Evolutionary conservation across 1,140 invertebrate genomes (phyloP).

Genomic region (Holotrichia oblita): DNA sequence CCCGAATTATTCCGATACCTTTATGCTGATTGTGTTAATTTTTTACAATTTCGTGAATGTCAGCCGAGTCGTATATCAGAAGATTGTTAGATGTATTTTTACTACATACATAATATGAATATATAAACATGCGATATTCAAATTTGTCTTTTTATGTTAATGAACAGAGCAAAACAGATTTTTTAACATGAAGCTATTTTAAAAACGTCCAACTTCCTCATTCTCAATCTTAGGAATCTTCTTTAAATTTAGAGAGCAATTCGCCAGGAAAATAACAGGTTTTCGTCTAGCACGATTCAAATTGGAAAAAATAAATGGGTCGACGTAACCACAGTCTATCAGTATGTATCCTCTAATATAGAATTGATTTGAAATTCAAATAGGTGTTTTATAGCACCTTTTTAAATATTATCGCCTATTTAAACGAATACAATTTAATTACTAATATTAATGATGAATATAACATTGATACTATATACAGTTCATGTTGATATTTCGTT

Average conservation of each 20-base stretch:
- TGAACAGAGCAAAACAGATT: background rate
- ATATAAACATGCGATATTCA: background rate
- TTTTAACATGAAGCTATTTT: background rate
- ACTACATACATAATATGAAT: background rate
- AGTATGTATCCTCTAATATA: background rate
- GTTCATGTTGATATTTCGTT: background rate
- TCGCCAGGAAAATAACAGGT: conserved; percentile 1
- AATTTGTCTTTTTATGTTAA: background rate
- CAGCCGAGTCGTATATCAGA: background rate
- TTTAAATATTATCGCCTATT: too few species aligned
- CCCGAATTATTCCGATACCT: conserved; percentile 9
- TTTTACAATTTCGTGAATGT: conserved; percentile 30
- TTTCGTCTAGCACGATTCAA: background rate
- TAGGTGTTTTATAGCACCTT: background rate
- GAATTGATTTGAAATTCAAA: conserved; percentile 10
- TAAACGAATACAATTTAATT: too few species aligned
- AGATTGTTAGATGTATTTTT: background rate
- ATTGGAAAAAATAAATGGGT: background rate
- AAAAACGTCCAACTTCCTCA: background rate
- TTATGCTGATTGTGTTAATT: conserved; percentile 29
- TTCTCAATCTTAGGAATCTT: background rate
- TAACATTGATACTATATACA: background rate
- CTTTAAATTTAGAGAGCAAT: background rate
- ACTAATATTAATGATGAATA: too few species aligned
- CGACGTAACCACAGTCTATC: background rate